phyloP scores from a whole-genome alignment of 2,113 vertebrate genomes.

The Vulpes vulpes region DNA sequence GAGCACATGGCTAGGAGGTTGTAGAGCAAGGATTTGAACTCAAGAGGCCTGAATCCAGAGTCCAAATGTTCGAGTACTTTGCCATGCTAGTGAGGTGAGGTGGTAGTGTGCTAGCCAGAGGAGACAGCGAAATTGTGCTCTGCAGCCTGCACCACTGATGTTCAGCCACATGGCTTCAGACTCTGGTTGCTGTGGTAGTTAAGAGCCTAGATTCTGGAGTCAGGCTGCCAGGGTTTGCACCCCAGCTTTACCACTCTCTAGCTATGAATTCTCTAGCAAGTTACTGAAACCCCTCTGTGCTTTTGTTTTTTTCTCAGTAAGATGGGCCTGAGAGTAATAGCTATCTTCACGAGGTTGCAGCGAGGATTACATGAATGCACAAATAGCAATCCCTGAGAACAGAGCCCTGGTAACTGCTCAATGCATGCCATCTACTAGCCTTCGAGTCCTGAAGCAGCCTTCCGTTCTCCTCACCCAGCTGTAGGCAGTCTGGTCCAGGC shows the following conservation, averaged over 20 bases:
- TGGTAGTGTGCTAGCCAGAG: neutral
- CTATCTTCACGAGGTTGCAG: neutral
- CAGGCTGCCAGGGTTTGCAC: neutral
- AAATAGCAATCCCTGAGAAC: neutral
- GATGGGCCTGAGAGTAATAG: neutral
- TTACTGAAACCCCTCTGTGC: neutral
- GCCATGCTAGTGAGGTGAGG: neutral
- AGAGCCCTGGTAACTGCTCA: neutral
- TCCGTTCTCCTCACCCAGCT: neutral
- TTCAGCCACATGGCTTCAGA: neutral
- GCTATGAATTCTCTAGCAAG: neutral
- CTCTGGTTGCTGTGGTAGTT: neutral
- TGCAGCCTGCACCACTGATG: neutral
- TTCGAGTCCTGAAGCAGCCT: neutral
- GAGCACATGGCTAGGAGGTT: neutral
- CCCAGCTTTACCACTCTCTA: neutral
- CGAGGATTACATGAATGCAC: neutral
- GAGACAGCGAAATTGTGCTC: neutral
- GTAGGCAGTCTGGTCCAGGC: neutral
- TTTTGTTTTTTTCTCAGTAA: slow-evolving; percentile 27
- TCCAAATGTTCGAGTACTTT: slow-evolving; percentile 3
- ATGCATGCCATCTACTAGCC: neutral
- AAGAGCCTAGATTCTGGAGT: neutral
- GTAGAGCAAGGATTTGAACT: neutral
- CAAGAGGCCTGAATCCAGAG: slow-evolving; percentile 10